Evolutionary conservation across 2,797 vertebrate species (phyloP).

Genomic region (Sebastes minor): DNA sequence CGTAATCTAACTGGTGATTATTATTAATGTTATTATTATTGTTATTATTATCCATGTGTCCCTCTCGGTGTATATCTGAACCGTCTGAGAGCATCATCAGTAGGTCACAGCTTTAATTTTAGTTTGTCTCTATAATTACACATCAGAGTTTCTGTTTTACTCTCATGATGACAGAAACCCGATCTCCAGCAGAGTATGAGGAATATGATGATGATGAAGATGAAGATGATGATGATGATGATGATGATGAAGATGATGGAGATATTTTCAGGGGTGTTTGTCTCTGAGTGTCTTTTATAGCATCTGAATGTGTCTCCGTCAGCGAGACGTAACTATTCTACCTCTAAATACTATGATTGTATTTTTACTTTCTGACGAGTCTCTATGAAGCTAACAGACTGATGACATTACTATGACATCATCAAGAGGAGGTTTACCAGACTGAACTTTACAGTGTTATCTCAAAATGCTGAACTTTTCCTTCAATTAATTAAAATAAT

Average conservation of each 20-base stretch:
- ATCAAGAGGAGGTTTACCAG: neutral
- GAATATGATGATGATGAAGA: neutral
- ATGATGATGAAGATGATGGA: neutral
- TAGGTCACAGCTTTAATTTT: neutral
- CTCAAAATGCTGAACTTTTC: neutral
- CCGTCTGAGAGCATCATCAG: neutral
- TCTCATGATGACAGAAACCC: conserved; percentile 15
- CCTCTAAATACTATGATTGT: neutral
- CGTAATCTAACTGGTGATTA: too few relatives aligned
- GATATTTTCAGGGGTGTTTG: conserved; percentile 16
- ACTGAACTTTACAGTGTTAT: neutral
- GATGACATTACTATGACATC: neutral
- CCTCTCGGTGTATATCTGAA: neutral
- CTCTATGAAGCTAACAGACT: too few relatives aligned
- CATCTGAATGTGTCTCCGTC: neutral
- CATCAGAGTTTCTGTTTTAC: neutral
- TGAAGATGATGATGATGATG: neutral
- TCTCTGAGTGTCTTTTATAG: neutral
- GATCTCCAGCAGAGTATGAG: neutral
- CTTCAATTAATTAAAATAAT: neutral
- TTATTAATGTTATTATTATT: neutral
- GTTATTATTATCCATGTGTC: neutral
- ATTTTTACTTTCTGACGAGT: neutral
- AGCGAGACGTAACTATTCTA: neutral
- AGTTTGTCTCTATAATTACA: conserved; percentile 16